Percentiles rank a stretch among this genome's conserved stretches.
Conservation (phyloP, 2,888 invertebrate species). For the Junonia oenone region DNA sequence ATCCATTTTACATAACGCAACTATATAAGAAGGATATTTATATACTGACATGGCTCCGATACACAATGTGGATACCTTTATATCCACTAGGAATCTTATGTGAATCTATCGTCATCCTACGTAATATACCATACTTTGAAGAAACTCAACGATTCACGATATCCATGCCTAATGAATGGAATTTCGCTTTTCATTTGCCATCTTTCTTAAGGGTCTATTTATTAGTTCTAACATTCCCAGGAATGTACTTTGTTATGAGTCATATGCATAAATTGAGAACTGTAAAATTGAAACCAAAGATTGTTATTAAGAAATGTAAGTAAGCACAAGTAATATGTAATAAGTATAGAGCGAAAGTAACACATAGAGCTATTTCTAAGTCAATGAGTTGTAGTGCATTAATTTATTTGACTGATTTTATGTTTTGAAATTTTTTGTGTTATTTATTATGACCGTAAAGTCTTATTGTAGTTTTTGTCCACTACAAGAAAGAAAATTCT, state of each 20-base stretch:
- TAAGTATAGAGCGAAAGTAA: no score
- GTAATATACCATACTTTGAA: conserved; percentile 94
- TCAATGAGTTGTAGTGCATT: not conserved
- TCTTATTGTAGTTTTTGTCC: no score
- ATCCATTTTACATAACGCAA: conserved; percentile 94
- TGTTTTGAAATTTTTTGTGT: no score
- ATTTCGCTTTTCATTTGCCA: conserved; percentile 92
- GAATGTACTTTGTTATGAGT: conserved; percentile 87
- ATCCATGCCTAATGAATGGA: conserved; percentile 89
- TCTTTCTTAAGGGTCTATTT: conserved; percentile 88
- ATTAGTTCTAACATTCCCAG: conserved; percentile 86
- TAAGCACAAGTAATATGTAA: conserved; percentile 33
- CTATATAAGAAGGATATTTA: conserved; percentile 86
- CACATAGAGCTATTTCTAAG: no score
- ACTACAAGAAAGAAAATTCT: no score
- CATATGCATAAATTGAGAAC: conserved; percentile 89
- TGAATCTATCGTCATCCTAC: conserved; percentile 89
- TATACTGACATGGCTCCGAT: conserved; percentile 93
- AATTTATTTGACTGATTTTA: no score
- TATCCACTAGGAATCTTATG: conserved; percentile 94
- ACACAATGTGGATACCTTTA: conserved; percentile 95
- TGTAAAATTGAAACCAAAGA: conserved; percentile 81
- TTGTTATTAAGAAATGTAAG: conserved; percentile 65
- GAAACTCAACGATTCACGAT: conserved; percentile 88
- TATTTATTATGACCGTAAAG: no score